Conservation (phyloP, 37 sponge, comb jelly and placozoan genomes). For the Agelas oroides region DNA sequence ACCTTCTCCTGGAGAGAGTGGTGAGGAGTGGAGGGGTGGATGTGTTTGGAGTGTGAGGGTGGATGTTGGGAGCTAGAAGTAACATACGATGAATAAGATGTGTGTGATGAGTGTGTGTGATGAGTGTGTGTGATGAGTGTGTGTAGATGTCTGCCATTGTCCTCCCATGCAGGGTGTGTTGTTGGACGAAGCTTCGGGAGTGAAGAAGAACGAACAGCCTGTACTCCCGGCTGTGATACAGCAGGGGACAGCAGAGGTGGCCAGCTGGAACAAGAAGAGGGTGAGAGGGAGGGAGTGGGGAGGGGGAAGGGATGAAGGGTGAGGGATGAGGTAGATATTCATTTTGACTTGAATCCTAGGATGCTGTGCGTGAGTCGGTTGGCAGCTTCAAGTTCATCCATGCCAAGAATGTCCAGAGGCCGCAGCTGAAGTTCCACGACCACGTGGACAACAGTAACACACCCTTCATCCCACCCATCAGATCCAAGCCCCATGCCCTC, state of each 20-base stretch:
- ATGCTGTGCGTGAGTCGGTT: constrained; percentile 17
- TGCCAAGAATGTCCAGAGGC: constrained; percentile 77
- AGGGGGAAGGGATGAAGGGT: not conserved
- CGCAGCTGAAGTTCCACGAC: constrained; percentile 83
- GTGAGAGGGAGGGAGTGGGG: not conserved
- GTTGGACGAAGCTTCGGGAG: constrained; percentile 71
- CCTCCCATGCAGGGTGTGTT: constrained; percentile 38
- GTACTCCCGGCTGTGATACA: constrained; percentile 21
- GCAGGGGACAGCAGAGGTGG: constrained; percentile 64
- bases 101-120: too few relatives aligned
- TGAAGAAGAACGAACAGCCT: constrained; percentile 52
- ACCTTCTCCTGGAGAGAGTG: constrained; percentile 84
- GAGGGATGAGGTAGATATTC: too few relatives aligned
- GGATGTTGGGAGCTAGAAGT: not conserved
- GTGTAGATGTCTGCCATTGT: too few relatives aligned
- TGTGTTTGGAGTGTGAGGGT: not conserved
- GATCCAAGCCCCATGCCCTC: constrained; percentile 83
- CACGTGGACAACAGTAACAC: constrained; percentile 84
- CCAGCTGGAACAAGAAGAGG: constrained; percentile 79
- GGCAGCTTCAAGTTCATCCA: constrained; percentile 46
- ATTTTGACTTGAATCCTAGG: not conserved
- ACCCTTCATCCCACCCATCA: constrained; percentile 84
- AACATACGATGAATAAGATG: too few relatives aligned
- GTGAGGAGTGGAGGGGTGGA: constrained; percentile 30
- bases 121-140: too few relatives aligned